These are phyloP conservation scores for Smittia aterrima DNA, from an alignment of 2,888 invertebrate species.

Conservation along the genomic window DNA sequence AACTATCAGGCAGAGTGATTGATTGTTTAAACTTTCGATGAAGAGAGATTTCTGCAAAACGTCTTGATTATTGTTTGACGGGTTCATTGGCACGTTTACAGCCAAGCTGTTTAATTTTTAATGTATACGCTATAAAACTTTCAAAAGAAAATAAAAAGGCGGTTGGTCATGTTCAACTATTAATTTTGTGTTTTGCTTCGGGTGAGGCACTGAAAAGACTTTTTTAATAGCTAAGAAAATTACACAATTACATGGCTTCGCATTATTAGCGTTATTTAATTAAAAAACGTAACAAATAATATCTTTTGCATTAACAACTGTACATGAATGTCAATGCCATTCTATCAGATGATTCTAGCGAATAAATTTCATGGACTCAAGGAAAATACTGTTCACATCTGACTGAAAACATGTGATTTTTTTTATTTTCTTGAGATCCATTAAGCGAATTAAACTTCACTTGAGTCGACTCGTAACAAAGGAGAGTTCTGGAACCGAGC, in stretches of 20 bases:
- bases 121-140: neutral
- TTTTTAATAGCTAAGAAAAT: constrained; percentile 31
- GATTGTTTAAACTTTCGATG: too few species aligned
- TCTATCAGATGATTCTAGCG: too few species aligned
- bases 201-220: neutral
- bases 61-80: neutral
- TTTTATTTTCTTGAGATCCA: too few species aligned
- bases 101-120: neutral
- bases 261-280: constrained; percentile 34
- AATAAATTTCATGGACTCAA: too few species aligned
- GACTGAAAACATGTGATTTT: too few species aligned
- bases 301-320: too few species aligned
- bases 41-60: neutral
- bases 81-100: neutral
- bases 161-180: constrained; percentile 13
- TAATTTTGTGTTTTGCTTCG: neutral
- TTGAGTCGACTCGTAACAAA: too few species aligned
- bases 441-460: too few species aligned
- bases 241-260: constrained; percentile 26
- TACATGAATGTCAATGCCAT: too few species aligned
- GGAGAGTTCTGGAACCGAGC: neutral
- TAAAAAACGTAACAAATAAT: neutral
- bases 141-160: neutral
- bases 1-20: too few species aligned
- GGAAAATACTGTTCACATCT: too few species aligned